These are phyloP conservation scores for Crossocerus cetratus DNA, from an alignment of 2,888 invertebrate species.

Conservation along the genomic window DNA sequence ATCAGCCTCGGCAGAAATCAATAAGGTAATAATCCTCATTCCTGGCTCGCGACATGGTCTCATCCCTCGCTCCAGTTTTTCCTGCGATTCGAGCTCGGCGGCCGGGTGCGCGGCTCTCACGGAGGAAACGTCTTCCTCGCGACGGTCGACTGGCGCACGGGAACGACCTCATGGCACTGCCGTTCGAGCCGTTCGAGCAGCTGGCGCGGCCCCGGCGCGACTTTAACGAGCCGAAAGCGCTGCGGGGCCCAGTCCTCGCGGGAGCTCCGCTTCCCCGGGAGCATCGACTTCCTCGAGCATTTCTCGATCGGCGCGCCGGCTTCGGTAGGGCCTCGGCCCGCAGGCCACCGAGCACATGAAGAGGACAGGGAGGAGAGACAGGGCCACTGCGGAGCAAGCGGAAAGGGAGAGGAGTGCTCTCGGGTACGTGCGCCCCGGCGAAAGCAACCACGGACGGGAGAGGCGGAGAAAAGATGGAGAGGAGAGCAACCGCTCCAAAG, in stretches of 20 bases:
- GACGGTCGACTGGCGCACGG: background rate
- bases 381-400: constrained; percentile 18
- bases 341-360: constrained; percentile 3
- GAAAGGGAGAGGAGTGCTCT: constrained; percentile 28
- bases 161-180: constrained; percentile 8
- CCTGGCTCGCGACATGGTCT: background rate
- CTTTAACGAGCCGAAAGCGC: background rate
- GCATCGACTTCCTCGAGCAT: constrained; percentile 28
- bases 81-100: background rate
- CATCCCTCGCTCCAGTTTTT: background rate
- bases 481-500: constrained; percentile 4
- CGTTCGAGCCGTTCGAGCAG: background rate
- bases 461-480: constrained; percentile 5
- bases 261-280: constrained; percentile 14
- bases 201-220: background rate
- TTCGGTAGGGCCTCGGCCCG: constrained; percentile 9
- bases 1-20: constrained; percentile 20
- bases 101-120: constrained; percentile 7
- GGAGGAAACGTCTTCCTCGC: constrained; percentile 9
- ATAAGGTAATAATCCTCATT: constrained; percentile 23
- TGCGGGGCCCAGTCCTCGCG: background rate
- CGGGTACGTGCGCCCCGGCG: constrained; percentile 21
- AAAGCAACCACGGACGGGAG: constrained; percentile 26
- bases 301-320: constrained; percentile 57
- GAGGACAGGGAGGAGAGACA: constrained; percentile 8